Conservation (phyloP, 37 sponge, comb jelly and placozoan species). For the Lycopodina hypogea region DNA sequence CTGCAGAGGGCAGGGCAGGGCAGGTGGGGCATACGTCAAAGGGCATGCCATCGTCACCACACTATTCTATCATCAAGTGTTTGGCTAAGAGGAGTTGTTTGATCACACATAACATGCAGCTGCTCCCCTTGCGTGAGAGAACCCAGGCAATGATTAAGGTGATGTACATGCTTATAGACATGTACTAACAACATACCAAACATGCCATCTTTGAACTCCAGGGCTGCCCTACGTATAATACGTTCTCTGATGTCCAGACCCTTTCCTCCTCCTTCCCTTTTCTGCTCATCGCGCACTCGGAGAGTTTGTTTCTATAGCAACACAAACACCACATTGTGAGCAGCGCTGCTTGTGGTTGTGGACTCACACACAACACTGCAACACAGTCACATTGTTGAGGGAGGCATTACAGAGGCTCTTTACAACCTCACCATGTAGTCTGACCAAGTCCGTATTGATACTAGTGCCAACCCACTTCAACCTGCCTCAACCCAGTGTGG, state of each 20-base stretch:
- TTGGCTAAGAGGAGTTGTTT: too few relatives aligned
- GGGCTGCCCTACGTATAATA: conserved; percentile 87
- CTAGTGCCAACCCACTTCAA: too few relatives aligned
- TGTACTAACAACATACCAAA: conserved; percentile 59
- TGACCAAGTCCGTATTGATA: too few relatives aligned
- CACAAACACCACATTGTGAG: too few relatives aligned
- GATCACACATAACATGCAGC: too few relatives aligned
- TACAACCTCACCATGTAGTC: too few relatives aligned
- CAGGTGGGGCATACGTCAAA: not conserved
- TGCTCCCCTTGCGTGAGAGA: too few relatives aligned
- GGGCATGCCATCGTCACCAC: not conserved
- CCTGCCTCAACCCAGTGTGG: too few relatives aligned
- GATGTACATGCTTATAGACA: too few relatives aligned
- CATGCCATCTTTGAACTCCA: conserved; percentile 96
- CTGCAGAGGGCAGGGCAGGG: conserved; percentile 11
- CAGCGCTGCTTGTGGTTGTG: not conserved
- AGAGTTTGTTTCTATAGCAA: conserved; percentile 28
- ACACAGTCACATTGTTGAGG: not conserved
- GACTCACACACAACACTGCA: not conserved
- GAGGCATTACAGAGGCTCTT: too few relatives aligned
- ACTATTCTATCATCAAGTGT: too few relatives aligned
- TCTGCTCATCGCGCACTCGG: conserved; percentile 9
- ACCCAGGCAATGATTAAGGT: too few relatives aligned
- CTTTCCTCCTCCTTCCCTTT: not conserved
- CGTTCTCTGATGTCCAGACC: conserved; percentile 51